Evolutionary conservation across 2,797 vertebrate species (phyloP).

Genomic region (Podarcis lilfordi): DNA sequence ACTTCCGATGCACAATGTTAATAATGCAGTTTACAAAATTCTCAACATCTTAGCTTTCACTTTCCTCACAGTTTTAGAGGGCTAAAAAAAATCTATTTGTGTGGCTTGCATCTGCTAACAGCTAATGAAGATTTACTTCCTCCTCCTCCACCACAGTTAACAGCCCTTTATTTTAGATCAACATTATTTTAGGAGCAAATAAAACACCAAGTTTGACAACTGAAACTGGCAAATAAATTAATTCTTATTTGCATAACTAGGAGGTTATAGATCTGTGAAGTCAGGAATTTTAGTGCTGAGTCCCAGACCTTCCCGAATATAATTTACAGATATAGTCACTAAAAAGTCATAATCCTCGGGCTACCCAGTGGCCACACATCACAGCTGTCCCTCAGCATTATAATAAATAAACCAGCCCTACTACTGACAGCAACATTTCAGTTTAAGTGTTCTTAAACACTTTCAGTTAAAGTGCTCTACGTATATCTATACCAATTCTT

Average conservation of each 20-base stretch:
- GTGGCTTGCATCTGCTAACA: neutral
- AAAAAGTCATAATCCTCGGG: too few species aligned
- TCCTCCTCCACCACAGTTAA: too few species aligned
- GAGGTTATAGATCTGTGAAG: neutral
- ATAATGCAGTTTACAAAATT: neutral
- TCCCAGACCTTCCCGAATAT: neutral
- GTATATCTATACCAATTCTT: too few species aligned
- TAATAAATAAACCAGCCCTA: too few species aligned
- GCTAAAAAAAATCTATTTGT: too few species aligned
- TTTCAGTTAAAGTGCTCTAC: neutral
- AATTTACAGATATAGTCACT: neutral
- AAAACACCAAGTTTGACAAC: neutral
- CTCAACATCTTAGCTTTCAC: neutral
- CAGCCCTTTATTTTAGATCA: neutral
- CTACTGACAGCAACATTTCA: too few species aligned
- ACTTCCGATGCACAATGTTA: neutral
- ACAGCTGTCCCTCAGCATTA: neutral
- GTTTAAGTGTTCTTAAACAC: too few species aligned
- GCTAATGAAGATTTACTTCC: neutral
- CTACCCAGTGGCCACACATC: neutral
- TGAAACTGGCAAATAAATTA: neutral
- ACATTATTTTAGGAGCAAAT: neutral
- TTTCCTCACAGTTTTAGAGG: neutral
- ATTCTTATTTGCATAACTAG: neutral
- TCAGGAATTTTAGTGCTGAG: neutral